Evolutionary conservation across 2,888 invertebrate genomes (phyloP).

Genomic region (Hedya salicella): DNA sequence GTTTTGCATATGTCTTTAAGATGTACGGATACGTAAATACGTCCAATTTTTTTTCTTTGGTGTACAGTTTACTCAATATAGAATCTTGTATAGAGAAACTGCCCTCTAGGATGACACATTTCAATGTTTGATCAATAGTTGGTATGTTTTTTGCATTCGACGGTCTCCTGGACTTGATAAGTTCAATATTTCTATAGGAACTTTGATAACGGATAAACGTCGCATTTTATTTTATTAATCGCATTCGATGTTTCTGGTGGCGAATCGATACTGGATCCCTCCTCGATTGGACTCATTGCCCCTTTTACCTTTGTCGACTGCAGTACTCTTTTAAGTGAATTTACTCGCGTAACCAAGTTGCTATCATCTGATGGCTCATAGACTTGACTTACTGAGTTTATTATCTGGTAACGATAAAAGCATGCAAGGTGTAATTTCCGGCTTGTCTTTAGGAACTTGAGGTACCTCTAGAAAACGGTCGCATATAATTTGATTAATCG

Average conservation of each 20-base stretch:
- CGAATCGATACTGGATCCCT: background rate
- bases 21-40: background rate
- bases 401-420: too few relatives aligned
- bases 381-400: too few relatives aligned
- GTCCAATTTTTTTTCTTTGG: background rate
- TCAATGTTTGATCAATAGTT: background rate
- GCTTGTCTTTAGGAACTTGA: background rate
- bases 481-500: background rate
- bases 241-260: too few relatives aligned
- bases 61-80: background rate
- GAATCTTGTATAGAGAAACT: background rate
- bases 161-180: conserved; percentile 10
- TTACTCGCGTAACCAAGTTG: too few relatives aligned
- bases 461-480: background rate
- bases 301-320: background rate
- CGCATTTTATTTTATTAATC: too few relatives aligned
- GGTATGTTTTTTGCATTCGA: background rate
- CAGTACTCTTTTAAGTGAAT: too few relatives aligned
- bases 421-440: too few relatives aligned
- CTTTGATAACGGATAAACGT: background rate
- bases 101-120: background rate
- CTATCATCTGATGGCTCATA: too few relatives aligned
- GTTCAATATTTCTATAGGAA: conserved; percentile 4
- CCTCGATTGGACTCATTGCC: too few relatives aligned
- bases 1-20: background rate